These are phyloP conservation scores for Coendou prehensilis DNA, from an alignment of 2,797 vertebrate species.

Conservation along the genomic window DNA sequence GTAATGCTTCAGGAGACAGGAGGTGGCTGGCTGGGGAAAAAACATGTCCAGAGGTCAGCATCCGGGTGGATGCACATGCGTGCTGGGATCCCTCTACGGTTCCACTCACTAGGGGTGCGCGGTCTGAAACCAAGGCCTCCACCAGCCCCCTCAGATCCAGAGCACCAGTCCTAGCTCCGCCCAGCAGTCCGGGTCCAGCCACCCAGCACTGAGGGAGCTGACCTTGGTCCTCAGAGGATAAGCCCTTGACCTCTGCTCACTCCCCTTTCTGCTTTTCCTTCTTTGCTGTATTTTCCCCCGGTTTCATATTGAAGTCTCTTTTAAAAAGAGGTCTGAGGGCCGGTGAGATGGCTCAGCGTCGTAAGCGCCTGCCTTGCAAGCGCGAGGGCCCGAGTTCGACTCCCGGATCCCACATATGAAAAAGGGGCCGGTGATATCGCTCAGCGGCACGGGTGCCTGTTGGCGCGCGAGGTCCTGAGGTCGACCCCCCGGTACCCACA, in stretches of 20 bases:
- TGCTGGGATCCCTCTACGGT: rapidly evolving
- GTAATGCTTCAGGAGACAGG: not conserved
- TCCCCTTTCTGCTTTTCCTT: not conserved
- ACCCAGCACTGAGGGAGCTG: not conserved
- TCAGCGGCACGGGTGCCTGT: too few relatives aligned
- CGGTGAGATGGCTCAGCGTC: too few relatives aligned
- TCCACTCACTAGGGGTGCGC: not conserved
- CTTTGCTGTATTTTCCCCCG: not conserved
- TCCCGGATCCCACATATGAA: too few relatives aligned
- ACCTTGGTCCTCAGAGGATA: not conserved
- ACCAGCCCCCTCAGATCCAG: not conserved
- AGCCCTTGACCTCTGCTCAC: not conserved
- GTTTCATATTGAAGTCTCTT: not conserved
- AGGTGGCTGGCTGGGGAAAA: not conserved
- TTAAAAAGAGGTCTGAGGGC: not conserved
- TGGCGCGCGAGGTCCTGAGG: too few relatives aligned
- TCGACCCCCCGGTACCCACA: too few relatives aligned
- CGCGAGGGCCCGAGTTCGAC: too few relatives aligned
- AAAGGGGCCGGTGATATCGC: too few relatives aligned
- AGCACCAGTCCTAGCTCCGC: not conserved
- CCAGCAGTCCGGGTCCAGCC: not conserved
- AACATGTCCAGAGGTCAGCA: not conserved
- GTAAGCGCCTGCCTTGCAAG: too few relatives aligned
- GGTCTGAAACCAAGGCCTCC: not conserved
- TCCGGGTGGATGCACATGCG: not conserved